Conservation (phyloP, 2,113 vertebrate genomes). For the Rhea pennata region DNA sequence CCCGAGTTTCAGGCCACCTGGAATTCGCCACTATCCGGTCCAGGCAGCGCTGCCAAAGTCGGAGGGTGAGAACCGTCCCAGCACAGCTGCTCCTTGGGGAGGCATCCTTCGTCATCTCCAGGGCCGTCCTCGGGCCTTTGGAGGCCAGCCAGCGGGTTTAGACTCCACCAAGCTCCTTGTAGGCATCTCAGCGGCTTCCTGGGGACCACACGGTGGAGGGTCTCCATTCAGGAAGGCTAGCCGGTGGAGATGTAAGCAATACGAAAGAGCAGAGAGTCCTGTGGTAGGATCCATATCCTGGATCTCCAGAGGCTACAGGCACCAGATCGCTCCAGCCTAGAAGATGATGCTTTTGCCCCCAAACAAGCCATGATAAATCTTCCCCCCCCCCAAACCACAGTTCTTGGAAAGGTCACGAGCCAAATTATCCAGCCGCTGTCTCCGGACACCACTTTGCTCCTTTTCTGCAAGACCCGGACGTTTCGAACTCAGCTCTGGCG, state of each 20-base stretch:
- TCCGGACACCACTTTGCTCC: fast-evolving
- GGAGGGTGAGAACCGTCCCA: neutral
- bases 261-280: neutral
- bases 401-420: neutral
- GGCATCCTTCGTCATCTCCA: neutral
- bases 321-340: neutral
- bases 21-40: neutral
- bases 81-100: fast-evolving
- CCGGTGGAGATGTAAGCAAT: fast-evolving
- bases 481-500: neutral
- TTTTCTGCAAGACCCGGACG: fast-evolving
- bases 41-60: neutral
- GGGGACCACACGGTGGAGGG: neutral
- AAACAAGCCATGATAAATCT: too few species aligned
- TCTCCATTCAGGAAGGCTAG: neutral
- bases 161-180: neutral
- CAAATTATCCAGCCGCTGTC: fast-evolving
- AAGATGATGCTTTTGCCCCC: neutral
- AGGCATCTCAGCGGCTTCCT: neutral
- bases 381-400: too few species aligned
- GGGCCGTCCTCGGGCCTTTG: neutral
- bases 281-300: neutral
- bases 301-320: neutral
- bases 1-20: neutral
- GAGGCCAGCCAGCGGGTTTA: neutral